Base-by-base conservation (phyloP, 1,140 invertebrate genomes). In the Musca vetustissima region DNA sequence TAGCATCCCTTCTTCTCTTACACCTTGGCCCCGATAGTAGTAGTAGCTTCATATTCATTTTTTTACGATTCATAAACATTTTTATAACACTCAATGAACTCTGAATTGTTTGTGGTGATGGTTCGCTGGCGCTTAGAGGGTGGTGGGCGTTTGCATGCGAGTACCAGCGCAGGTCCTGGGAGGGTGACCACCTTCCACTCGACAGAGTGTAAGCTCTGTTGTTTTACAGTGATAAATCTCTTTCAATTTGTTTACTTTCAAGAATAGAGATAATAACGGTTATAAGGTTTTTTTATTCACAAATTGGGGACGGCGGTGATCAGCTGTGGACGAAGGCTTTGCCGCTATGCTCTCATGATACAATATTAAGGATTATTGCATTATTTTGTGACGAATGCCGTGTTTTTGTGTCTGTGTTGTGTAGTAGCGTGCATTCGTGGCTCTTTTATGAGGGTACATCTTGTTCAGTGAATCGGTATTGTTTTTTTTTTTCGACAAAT, bases 371-470 rank as follows among this genome's bases (percentile, higher is more conserved):
- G 69, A 53, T 70, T 67, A 67, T 66, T 70, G 69, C 53, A 66
- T 67, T 67, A 52, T 67, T 67, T 67, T 28, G 50, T 36, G 65
- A 55, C 17, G 48, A 25, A 28, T 49, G 13, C n/a, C 21, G 1
- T 25, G 2, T 25, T 25, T 65, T 21, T 49, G 7, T 14, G 28
- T 53, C 52, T 4, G 15, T 25, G 24, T 47, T 67, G 36, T 55
- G 52, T 57, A 0, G 1, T 43, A 1, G 1, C 21, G 24, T 57
- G 19, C 53, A 67, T 67, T 67, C 70, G 57, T 47, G 64, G 73
- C 74, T 74, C 75, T 73, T 76, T 78, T 74, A 74, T 76, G 78
- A 74, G 73, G n/a, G 75, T 78, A 75, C 78, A 79, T 77, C 73
- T 21, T 22, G 28, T 59, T 59, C 50, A 25, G 22, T 9, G 22